Conservation (phyloP, 2,797 vertebrate genomes). For the Rhabdomys pumilio region DNA sequence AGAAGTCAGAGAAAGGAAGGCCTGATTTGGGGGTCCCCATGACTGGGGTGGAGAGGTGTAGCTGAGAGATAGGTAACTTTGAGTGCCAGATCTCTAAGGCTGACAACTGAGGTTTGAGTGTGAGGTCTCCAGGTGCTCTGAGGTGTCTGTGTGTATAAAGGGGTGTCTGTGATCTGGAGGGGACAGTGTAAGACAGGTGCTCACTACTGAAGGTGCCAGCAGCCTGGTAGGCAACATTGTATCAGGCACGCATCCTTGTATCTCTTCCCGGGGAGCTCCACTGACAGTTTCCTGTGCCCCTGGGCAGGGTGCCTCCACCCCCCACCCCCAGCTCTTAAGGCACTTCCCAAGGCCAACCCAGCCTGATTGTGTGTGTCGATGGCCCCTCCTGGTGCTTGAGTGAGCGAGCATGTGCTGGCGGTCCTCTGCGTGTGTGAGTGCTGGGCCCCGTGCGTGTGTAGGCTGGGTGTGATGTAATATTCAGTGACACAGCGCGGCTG, state of each 20-base stretch:
- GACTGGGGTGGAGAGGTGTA: neutral
- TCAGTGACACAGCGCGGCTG: constrained; percentile 87
- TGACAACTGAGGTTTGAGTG: neutral
- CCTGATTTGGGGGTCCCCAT: neutral
- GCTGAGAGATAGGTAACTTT: neutral
- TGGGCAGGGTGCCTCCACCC: neutral
- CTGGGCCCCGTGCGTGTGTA: constrained; percentile 84
- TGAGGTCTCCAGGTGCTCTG: neutral
- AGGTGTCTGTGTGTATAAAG: neutral
- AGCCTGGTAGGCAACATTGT: neutral
- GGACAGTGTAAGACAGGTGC: neutral
- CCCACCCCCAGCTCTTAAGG: neutral
- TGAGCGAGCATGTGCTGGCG: neutral
- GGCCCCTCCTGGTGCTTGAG: neutral
- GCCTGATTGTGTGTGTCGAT: neutral
- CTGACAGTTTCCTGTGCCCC: neutral
- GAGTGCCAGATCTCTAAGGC: neutral
- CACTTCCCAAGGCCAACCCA: neutral
- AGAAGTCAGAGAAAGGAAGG: neutral
- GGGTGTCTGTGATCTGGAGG: neutral
- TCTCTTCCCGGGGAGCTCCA: neutral
- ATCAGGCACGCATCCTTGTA: neutral
- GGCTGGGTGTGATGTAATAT: constrained; percentile 88
- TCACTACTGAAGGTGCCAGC: neutral
- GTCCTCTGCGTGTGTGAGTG: constrained; percentile 74